Conservation (phyloP, 2,113 vertebrate species). For the Antennarius striatus region DNA sequence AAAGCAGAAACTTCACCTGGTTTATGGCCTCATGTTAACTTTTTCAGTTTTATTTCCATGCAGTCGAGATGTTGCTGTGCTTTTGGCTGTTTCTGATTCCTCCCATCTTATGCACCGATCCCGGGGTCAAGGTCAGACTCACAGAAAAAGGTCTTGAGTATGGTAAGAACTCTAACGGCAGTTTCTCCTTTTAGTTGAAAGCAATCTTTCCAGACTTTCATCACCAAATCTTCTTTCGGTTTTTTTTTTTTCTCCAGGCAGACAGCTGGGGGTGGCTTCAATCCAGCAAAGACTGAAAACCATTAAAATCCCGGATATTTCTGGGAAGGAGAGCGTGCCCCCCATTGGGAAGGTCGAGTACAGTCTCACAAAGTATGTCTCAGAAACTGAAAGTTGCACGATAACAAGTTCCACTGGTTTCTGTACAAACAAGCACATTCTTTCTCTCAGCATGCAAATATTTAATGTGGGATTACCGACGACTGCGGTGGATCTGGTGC, state of each 20-base stretch:
- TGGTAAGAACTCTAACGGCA: slow-evolving; percentile 51
- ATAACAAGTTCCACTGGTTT: background rate
- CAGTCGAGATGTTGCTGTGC: slow-evolving; percentile 60
- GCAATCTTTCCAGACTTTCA: background rate
- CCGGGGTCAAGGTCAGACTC: slow-evolving; percentile 75
- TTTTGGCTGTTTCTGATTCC: slow-evolving; percentile 49
- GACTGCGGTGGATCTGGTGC: slow-evolving; percentile 64
- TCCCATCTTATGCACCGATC: slow-evolving; percentile 38
- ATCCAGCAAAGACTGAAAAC: slow-evolving; percentile 70
- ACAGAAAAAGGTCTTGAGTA: slow-evolving; percentile 78
- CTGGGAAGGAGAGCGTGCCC: slow-evolving; percentile 59
- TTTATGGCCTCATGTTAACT: background rate
- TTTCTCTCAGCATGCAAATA: slow-evolving; percentile 67
- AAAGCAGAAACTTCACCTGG: background rate
- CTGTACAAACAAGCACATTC: background rate
- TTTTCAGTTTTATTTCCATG: slow-evolving; percentile 12
- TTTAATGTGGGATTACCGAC: slow-evolving; percentile 67
- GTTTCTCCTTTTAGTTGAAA: background rate
- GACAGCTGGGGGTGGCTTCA: slow-evolving; percentile 64
- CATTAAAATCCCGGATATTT: slow-evolving; percentile 74
- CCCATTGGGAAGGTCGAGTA: slow-evolving; percentile 77
- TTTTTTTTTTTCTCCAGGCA: slow-evolving; percentile 45
- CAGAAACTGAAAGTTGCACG: no score
- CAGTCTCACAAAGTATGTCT: slow-evolving; percentile 74
- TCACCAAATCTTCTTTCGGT: background rate